phyloP scores from a whole-genome alignment of 2,113 vertebrate species.

The Chionis minor region DNA sequence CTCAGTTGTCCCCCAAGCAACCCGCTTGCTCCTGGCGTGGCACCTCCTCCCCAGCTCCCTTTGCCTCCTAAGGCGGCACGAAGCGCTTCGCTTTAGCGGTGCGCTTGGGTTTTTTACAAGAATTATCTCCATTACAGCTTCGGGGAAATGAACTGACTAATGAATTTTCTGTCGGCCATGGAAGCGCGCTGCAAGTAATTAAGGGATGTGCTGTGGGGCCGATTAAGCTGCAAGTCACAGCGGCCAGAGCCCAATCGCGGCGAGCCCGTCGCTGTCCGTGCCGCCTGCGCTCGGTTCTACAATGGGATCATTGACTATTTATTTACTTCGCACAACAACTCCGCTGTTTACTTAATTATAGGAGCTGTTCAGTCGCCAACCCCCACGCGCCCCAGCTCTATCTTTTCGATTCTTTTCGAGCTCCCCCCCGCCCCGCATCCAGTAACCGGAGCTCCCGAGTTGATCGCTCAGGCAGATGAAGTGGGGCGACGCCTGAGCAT shows the following conservation, averaged over 20 bases:
- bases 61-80: background rate
- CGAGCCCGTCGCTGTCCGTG: constrained; percentile 58
- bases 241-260: constrained; percentile 59
- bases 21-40: background rate
- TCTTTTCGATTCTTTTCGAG: background rate
- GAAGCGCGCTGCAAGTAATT: constrained; percentile 70
- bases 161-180: constrained; percentile 72
- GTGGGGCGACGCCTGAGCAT: background rate
- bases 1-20: background rate
- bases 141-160: constrained; percentile 73
- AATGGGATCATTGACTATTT: constrained; percentile 90
- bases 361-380: constrained; percentile 61
- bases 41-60: background rate
- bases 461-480: background rate
- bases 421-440: background rate
- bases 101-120: background rate
- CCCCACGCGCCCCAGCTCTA: background rate
- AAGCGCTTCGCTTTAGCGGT: background rate
- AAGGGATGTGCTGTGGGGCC: constrained; percentile 55
- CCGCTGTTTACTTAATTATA: constrained; percentile 80
- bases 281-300: constrained; percentile 72
- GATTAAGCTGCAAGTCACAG: constrained; percentile 84
- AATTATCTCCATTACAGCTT: constrained; percentile 55
- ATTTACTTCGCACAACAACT: constrained; percentile 83
- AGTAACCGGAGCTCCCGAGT: background rate